These are phyloP conservation scores for Whitmania pigra DNA, from an alignment of 1,140 invertebrate genomes.

Conservation along the genomic window DNA sequence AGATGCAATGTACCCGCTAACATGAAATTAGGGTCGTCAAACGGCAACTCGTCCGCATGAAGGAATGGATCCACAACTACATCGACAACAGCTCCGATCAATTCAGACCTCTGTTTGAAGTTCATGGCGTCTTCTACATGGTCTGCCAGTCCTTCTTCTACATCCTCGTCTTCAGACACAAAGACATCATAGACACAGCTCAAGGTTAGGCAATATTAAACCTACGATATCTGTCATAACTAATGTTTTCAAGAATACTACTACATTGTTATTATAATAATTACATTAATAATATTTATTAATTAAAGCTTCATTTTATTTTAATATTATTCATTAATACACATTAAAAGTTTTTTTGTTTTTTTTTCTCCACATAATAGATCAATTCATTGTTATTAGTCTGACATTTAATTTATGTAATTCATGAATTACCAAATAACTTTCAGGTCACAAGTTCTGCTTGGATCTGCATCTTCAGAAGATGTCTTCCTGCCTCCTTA, in stretches of 20 bases:
- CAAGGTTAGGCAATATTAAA: conserved; percentile 31
- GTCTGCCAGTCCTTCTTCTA: conserved; percentile 82
- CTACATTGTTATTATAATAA: too few species aligned
- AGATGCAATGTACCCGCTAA: not conserved
- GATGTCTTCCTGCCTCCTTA: conserved; percentile 67
- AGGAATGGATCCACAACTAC: conserved; percentile 61
- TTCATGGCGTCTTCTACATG: conserved; percentile 73
- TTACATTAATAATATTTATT: too few species aligned
- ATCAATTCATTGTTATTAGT: too few species aligned
- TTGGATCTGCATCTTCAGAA: conserved; percentile 66
- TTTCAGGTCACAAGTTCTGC: conserved; percentile 61
- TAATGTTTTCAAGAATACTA: too few species aligned
- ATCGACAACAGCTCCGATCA: conserved; percentile 50
- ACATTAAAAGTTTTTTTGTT: too few species aligned
- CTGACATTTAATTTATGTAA: too few species aligned
- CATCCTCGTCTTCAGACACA: conserved; percentile 70
- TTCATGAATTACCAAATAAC: not conserved
- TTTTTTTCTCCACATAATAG: too few species aligned
- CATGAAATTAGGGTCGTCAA: conserved; percentile 47
- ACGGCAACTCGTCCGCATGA: conserved; percentile 52
- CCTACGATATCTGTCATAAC: not conserved
- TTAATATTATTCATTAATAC: too few species aligned
- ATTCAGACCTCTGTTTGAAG: conserved; percentile 45
- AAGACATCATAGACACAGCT: conserved; percentile 57
- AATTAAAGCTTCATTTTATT: too few species aligned